Evolutionary conservation across 2,113 vertebrate genomes (phyloP), one percentile per base, ranked within the genome.

Genomic region (Etia nguti): DNA sequence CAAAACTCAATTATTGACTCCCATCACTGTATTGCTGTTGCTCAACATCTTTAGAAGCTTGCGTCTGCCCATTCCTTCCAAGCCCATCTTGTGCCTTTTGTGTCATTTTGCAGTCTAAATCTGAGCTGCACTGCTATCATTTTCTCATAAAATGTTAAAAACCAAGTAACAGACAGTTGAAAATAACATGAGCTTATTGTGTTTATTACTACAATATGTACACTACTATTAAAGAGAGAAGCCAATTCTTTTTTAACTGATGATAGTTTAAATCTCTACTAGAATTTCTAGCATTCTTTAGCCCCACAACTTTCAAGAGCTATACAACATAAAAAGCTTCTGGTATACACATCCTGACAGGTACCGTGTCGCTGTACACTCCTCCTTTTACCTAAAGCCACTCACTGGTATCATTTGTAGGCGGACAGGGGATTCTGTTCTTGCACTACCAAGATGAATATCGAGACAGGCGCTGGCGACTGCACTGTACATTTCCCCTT

Each of bases 381-480:
- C 34, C 62, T 10, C 54, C 68, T 87, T 80, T 79, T 2, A 90
- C 92, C 92, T 85, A 20, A 89, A 93, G 93, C 92, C 70, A 90
- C 65, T 90, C 85, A 4, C 85, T 57, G 81, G 52, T 65, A 84
- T 90, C 88, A 81, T 88, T 89, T 86, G 91, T 91, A 90, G 91
- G 92, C 68, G 90, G 87, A 93, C 88, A 84, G 90, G 82, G 75
- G 90, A 86, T 80, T 89, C 83, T 89, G 85, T 82, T 89, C 85
- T 82, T 84, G 84, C 81, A 82, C 83, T 10, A 52, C 83, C 56
- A 77, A 90, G 90, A 93, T 89, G 90, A 93, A 93, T 88, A 93
- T 92, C 86, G 4, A 90, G 90, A 93, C 89, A 91, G 92, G 91
- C 91, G 79, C 82, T 36, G 81, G 81, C 9, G 56, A 83, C 87